Base-by-base conservation (phyloP, 2,113 vertebrate genomes). In the Zosterops japonicus region DNA sequence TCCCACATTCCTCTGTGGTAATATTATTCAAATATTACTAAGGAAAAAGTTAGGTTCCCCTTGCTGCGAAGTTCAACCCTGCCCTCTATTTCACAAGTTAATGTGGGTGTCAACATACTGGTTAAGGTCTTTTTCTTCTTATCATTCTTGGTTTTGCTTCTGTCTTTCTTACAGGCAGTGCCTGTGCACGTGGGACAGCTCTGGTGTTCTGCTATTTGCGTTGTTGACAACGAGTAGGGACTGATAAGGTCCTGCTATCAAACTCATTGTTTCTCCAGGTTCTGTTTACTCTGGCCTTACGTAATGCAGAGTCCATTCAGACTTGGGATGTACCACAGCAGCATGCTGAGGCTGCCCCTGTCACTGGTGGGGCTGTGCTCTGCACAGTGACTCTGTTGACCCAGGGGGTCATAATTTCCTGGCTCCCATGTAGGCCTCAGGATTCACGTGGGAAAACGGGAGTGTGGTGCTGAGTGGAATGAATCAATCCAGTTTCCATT, bases 401-500 rank as follows among this genome's bases (percentile, higher is more conserved):
- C 91, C 79, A 44, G 35, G 2, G n/a, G 82, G n/a, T 83, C 79
- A 27, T 2, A 4, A 13, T 41, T 93, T 88, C 68, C 77, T 94
- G 91, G 87, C 71, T 95, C 63, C 17, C 6, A 47, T 88, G 47
- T 59, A 83, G 83, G 60, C 22, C 35, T 71, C 35, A 70, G 39
- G 14, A 50, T 70, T 87, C 79, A 69, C 5, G 0, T 88, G 92
- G 89, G 89, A 93, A 97, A 93, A 87, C 24, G 16, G 14, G 29
- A 91, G 10, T 31, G 53, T 47, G 33, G 24, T 67, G 57, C 42
- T n/a, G 39, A 61, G 46, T n/a, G 50, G 68, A 90, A 61, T 22
- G 55, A 95, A 68, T 70, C 55, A 69, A 44, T 39, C 20, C 21
- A 27, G 42, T 65, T 94, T 91, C 91, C 82, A 50, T 92, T 97